Conservation (phyloP, 2,797 vertebrate genomes). For the Sphaeramia orbicularis region DNA sequence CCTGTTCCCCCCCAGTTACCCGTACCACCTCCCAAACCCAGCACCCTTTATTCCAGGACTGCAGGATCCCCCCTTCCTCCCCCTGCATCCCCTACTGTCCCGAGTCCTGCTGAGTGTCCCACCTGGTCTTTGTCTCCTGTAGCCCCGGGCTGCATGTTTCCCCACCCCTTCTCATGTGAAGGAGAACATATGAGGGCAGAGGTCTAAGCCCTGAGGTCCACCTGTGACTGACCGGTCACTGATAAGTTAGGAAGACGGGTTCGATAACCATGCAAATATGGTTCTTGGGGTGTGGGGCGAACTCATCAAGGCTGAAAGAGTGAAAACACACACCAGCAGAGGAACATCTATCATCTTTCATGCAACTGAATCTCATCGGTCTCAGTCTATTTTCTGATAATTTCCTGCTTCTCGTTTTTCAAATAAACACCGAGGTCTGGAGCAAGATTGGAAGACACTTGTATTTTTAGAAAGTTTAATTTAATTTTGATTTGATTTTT, state of each 20-base stretch:
- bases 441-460: too few relatives aligned
- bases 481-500: too few relatives aligned
- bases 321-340: neutral
- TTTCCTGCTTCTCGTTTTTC: neutral
- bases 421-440: too few relatives aligned
- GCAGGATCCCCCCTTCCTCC: constrained; percentile 34
- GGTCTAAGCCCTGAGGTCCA: constrained; percentile 20
- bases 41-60: constrained; percentile 40
- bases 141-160: constrained; percentile 74
- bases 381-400: neutral
- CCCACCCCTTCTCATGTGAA: constrained; percentile 37
- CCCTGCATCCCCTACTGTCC: constrained; percentile 30
- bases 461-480: too few relatives aligned
- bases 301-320: neutral
- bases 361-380: too few relatives aligned
- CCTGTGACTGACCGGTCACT: constrained; percentile 12
- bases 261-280: constrained; percentile 16
- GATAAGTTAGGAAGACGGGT: constrained; percentile 3
- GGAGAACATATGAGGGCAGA: constrained; percentile 49
- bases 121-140: constrained; percentile 69
- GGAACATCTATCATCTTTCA: neutral
- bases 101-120: constrained; percentile 53
- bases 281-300: constrained; percentile 6
- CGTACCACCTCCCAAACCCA: constrained; percentile 58
- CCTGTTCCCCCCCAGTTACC: constrained; percentile 60